phyloP scores from a whole-genome alignment of 2,888 invertebrate species.

The Epirrita christyi region DNA sequence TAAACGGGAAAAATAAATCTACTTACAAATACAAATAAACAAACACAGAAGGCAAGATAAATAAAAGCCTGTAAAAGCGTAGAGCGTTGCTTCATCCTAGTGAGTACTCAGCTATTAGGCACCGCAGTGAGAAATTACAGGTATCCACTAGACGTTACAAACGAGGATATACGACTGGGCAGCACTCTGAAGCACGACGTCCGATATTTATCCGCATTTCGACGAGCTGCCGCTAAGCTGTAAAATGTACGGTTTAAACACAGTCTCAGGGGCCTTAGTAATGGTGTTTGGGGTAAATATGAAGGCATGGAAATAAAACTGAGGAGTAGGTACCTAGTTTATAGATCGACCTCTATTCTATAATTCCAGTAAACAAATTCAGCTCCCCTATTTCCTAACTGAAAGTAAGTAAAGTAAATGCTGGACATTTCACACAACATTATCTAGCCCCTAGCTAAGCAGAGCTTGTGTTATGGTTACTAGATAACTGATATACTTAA shows the following conservation, averaged over 20 bases:
- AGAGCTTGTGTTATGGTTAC: too few relatives aligned
- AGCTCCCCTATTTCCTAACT: too few relatives aligned
- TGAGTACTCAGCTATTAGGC: conserved; percentile 23
- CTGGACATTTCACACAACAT: too few relatives aligned
- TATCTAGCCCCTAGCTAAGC: too few relatives aligned
- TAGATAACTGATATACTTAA: too few relatives aligned
- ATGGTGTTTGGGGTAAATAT: conserved; percentile 1
- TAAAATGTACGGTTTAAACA: conserved; percentile 26
- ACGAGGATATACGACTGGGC: conserved; percentile 37
- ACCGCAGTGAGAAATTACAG: conserved; percentile 36
- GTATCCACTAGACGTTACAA: conserved; percentile 33
- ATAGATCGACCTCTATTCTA: too few relatives aligned
- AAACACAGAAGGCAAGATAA: too few relatives aligned
- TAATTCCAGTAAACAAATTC: too few relatives aligned
- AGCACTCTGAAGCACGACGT: conserved; percentile 30
- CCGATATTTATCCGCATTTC: conserved; percentile 32
- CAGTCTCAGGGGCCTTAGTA: neutral
- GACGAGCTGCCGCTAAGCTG: conserved; percentile 16
- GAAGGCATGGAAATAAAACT: neutral
- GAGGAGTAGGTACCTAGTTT: neutral
- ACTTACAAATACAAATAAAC: too few relatives aligned
- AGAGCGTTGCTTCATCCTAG: neutral
- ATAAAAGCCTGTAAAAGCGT: neutral
- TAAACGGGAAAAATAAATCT: too few relatives aligned
- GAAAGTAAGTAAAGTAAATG: too few relatives aligned